Evolutionary conservation across 2,888 invertebrate species (phyloP).

Genomic region (Cryptocephalus moraei): DNA sequence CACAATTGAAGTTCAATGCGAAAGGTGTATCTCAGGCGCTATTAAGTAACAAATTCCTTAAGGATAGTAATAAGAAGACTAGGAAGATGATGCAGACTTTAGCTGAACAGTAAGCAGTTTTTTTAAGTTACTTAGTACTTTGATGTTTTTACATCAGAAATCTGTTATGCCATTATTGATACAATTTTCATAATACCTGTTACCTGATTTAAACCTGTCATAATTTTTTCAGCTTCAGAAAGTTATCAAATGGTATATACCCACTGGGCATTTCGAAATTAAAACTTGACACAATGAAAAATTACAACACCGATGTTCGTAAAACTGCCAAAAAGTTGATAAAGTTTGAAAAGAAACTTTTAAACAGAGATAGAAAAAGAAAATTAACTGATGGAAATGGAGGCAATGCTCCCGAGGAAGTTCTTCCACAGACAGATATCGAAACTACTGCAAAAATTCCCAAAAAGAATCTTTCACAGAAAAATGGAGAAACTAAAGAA

Average conservation of each 20-base stretch:
- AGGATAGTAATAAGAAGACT: constrained; percentile 44
- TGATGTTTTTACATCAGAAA: no score
- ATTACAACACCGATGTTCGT: constrained; percentile 24
- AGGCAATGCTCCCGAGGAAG: constrained; percentile 9
- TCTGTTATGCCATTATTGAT: no score
- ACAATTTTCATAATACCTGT: no score
- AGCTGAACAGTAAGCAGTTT: constrained; percentile 38
- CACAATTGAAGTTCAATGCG: constrained; percentile 57
- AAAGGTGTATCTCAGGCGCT: constrained; percentile 45
- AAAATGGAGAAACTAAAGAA: not conserved
- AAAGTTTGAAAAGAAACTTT: constrained; percentile 31
- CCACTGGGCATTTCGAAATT: constrained; percentile 53
- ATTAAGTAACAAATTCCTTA: constrained; percentile 39
- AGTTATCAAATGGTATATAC: constrained; percentile 50
- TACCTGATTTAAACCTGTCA: not conserved
- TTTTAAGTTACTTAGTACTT: not conserved
- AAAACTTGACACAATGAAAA: constrained; percentile 29
- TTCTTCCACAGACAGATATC: no score
- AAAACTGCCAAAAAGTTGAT: constrained; percentile 29
- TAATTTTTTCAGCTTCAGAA: constrained; percentile 43
- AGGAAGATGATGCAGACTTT: constrained; percentile 46
- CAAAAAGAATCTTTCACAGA: not conserved
- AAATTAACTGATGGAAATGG: constrained; percentile 11
- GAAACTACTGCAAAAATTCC: not conserved
- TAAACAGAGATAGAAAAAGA: constrained; percentile 29